Base-by-base conservation (phyloP, 2,797 vertebrate genomes). In the Meriones psammophilus region DNA sequence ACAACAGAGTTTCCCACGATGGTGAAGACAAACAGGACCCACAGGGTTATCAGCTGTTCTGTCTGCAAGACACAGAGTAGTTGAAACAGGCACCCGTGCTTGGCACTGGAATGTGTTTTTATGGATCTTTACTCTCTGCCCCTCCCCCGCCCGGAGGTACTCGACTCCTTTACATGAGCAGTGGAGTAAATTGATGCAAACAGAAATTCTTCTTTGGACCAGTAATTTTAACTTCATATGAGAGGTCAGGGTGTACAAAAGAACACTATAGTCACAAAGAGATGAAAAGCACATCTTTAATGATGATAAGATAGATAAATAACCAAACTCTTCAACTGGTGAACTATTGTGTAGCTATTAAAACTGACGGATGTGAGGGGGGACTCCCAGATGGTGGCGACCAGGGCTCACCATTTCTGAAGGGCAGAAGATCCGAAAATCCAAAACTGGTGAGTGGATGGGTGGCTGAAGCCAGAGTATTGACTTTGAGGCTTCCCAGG, bases 11-110 rank as follows among this genome's bases (percentile, higher is more conserved):
- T 99, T 88, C 99, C 98, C 92, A 96, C 94, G 58, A 98, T 97
- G 71, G 98, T 98, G 92, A 98, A 97, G 50, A 98, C 93, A 60
- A 99, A 99, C 79, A 99, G 98, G 91, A 98, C 97, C 98, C 99
- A 99, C 89, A 99, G 98, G 5, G 98, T 99, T 87, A 99, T 96
- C 94, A 99, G 81, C 91, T 99, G 98, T 90, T 99, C 99, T 9
- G 98, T 99, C 99, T 99, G 98, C 4, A 93, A 94, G 94, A 80
- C 64, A 62, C 8, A 96, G 94, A 98, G 83, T 14, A 89, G 1
- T 0, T 5, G 33, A 83, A 78, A 56, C 39, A 15, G 87, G 24
- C 58, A 60, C 33, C 3, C n/a, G 0, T 6, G 2, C 64, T 68
- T 54, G 33, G 30, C 33, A 56, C 24, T 33, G 33, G 71, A 39